These are phyloP conservation scores for Gandaritis pyraliata DNA, from an alignment of 2,888 invertebrate genomes.

Conservation along the genomic window DNA sequence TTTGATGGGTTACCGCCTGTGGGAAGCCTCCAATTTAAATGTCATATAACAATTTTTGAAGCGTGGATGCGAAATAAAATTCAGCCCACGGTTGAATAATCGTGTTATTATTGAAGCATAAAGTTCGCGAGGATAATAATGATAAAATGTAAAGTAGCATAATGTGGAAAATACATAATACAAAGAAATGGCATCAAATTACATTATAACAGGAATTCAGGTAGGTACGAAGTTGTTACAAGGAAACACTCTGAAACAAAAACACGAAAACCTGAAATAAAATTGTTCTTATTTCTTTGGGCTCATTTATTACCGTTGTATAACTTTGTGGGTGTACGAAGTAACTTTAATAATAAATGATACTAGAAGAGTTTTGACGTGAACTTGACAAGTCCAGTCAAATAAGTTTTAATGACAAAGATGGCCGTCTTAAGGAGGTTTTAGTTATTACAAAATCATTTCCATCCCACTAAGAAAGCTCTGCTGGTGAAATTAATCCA, in stretches of 20 bases:
- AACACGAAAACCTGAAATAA: conserved; percentile 36
- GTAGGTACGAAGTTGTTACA: conserved; percentile 37
- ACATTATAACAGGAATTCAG: conserved; percentile 34
- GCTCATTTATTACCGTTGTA: conserved; percentile 40
- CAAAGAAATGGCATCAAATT: conserved; percentile 42
- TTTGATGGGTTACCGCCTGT: conserved; percentile 19
- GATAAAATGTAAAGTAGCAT: conserved; percentile 39
- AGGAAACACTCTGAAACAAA: conserved; percentile 39
- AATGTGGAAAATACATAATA: conserved; percentile 38
- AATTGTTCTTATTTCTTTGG: conserved; percentile 44
- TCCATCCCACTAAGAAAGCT: too few relatives aligned
- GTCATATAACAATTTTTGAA: conserved; percentile 22
- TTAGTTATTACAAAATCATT: too few relatives aligned
- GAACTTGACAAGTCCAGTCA: conserved; percentile 42
- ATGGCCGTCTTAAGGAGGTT: neutral
- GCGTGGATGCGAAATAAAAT: conserved; percentile 27
- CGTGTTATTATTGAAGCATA: conserved; percentile 28
- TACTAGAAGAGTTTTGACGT: conserved; percentile 42
- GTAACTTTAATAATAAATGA: conserved; percentile 48
- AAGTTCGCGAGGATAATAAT: conserved; percentile 35
- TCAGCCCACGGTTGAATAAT: conserved; percentile 31
- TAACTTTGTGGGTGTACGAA: conserved; percentile 27
- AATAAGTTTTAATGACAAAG: conserved; percentile 31
- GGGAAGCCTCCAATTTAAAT: conserved; percentile 19
- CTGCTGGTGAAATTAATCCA: too few relatives aligned